Base-by-base conservation (phyloP, 1,140 invertebrate species). In the Drosophila nasuta region DNA sequence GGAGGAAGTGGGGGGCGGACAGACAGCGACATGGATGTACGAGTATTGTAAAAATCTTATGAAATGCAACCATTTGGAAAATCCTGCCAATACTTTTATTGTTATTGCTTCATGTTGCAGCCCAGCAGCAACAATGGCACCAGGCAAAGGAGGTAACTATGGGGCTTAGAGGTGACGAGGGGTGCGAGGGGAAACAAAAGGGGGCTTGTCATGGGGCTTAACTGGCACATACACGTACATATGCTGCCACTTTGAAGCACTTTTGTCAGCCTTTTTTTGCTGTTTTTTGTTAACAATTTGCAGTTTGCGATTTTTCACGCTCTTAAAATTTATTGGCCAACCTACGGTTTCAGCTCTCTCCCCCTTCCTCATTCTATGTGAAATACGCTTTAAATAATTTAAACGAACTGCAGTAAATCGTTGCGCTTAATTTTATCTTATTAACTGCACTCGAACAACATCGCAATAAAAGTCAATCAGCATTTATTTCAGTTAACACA, bases 31-130 rank as follows among this genome's bases (percentile, higher is more conserved):
- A 13, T 67, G 54, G 38, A 48, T 69, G 59, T 60, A 64, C 62
- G 62, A 56, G 62, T 54, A 65, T 65, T 65, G 59, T 60, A 43
- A 74, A 76, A 74, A 58, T 81, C 74, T 78, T 89, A 83, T 89
- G 75, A 81, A 87, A 86, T 91, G 87, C 87, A 91, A 79, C 88
- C 88, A 76, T 70, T 91, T 67, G 87, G 87, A 91, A 91, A 91
- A 91, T 91, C 88, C 88, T 79, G 87, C 79, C 87, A 77, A 91
- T 91, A 87, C 82, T 83, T 91, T 91, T 90, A 90, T 77, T 85
- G 81, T 79, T 89, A 90, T 89, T 86, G 85, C 88, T 89, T 85
- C 62, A 79, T 86, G 78, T 89, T 72, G 48, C 72, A 54, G 30
- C 25, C 20, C 20, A 25, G 38, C 76, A 76, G 57, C 58, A 76